phyloP scores from a whole-genome alignment of 30 jellyfish, hydroid and myxozoan genomes.

The Haliclystus octoradiatus region DNA sequence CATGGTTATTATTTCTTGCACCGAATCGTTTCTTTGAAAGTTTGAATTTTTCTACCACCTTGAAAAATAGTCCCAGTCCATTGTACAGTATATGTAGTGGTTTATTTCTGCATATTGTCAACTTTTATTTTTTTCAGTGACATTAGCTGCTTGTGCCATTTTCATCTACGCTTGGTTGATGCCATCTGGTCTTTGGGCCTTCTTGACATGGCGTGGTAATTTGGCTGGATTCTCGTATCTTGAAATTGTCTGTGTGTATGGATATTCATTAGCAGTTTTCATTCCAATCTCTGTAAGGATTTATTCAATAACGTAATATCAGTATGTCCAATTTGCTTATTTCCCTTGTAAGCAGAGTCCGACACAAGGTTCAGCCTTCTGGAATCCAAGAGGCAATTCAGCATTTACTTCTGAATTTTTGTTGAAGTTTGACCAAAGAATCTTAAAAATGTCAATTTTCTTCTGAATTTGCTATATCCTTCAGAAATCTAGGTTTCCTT shows the following conservation, averaged over 20 bases:
- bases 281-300: slow-evolving; percentile 81
- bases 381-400: too few species aligned
- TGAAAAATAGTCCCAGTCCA: neutral
- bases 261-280: slow-evolving; percentile 75
- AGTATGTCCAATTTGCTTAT: too few species aligned
- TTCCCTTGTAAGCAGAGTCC: too few species aligned
- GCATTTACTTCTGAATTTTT: too few species aligned
- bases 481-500: too few species aligned
- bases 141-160: slow-evolving; percentile 84
- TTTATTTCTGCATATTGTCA: neutral
- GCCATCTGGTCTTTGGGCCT: slow-evolving; percentile 85
- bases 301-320: too few species aligned
- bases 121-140: slow-evolving; percentile 26
- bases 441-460: too few species aligned
- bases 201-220: slow-evolving; percentile 84
- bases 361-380: too few species aligned
- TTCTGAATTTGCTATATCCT: too few species aligned
- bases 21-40: too few species aligned
- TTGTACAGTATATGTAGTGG: neutral
- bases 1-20: too few species aligned
- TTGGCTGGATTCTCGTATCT: slow-evolving; percentile 81
- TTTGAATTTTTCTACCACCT: neutral
- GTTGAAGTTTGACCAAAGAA: too few species aligned
- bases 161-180: slow-evolving; percentile 79
- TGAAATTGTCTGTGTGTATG: slow-evolving; percentile 86